A percentile compares a stretch with the other conserved stretches of the same genome.
Evolutionary conservation across 1,140 invertebrate genomes (phyloP).

Genomic region (Copidosoma floridanum): DNA sequence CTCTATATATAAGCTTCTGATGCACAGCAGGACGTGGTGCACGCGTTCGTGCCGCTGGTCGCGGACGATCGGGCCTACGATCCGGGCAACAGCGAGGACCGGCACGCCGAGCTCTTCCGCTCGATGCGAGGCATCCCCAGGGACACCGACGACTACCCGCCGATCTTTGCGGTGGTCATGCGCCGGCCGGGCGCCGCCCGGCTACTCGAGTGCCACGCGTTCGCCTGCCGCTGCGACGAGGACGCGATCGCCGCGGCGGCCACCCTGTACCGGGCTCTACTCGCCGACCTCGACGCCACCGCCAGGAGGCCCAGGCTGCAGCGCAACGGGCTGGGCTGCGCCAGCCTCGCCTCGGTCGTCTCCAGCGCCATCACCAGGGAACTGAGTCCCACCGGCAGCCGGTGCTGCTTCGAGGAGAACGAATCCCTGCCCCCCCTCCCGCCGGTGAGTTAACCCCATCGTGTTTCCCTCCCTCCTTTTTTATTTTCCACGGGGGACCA

Average conservation of each 20-base stretch:
- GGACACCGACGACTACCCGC: constrained; percentile 65
- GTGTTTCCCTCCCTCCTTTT: too few species aligned
- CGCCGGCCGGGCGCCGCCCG: constrained; percentile 73
- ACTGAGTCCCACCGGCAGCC: background rate
- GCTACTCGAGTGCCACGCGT: constrained; percentile 85
- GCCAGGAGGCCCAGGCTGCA: constrained; percentile 60
- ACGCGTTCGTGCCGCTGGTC: constrained; percentile 82
- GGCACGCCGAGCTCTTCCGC: constrained; percentile 51
- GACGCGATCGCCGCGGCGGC: constrained; percentile 88
- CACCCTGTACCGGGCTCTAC: constrained; percentile 81
- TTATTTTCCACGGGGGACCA: too few species aligned
- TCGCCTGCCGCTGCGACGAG: constrained; percentile 82
- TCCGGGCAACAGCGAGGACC: constrained; percentile 39
- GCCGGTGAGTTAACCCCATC: too few species aligned
- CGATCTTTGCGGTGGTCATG: constrained; percentile 90
- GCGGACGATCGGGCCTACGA: constrained; percentile 61
- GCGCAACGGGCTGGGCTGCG: constrained; percentile 69
- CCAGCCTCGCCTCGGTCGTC: constrained; percentile 60
- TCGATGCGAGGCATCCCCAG: constrained; percentile 49
- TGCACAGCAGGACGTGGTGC: constrained; percentile 49
- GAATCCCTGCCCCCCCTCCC: background rate
- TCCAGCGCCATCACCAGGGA: constrained; percentile 54
- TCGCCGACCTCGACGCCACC: constrained; percentile 71
- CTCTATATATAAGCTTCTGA: background rate
- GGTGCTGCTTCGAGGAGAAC: background rate